phyloP scores from a whole-genome alignment of 2,113 vertebrate species.

The Myxocyprinus asiaticus region DNA sequence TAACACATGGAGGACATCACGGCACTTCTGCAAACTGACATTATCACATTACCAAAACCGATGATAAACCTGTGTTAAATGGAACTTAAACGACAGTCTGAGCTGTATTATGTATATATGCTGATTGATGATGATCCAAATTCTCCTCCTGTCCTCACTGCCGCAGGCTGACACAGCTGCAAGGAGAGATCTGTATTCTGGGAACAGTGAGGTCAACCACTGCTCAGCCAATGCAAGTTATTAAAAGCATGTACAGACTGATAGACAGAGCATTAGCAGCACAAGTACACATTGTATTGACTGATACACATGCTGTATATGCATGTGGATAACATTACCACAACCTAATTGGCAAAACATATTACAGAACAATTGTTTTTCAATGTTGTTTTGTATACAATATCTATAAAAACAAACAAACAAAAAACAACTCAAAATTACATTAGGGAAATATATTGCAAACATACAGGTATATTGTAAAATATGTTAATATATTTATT shows the following conservation, averaged over 20 bases:
- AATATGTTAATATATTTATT: too few species aligned
- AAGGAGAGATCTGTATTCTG: slow-evolving; percentile 66
- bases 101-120: slow-evolving; percentile 20
- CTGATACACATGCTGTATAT: not conserved
- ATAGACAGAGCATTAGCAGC: not conserved
- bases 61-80: slow-evolving; percentile 29
- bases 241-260: not conserved
- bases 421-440: too few species aligned
- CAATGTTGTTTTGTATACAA: too few species aligned
- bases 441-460: too few species aligned
- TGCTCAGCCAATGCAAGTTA: slow-evolving; percentile 45
- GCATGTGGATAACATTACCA: too few species aligned
- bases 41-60: slow-evolving; percentile 26
- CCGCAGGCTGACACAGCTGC: slow-evolving; percentile 66
- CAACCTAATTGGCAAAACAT: too few species aligned
- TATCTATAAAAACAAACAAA: too few species aligned
- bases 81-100: slow-evolving; percentile 20
- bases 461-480: too few species aligned
- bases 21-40: not conserved
- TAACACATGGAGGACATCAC: not conserved
- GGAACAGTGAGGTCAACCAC: slow-evolving; percentile 64
- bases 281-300: not conserved
- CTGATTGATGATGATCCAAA: slow-evolving; percentile 47
- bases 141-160: slow-evolving; percentile 40
- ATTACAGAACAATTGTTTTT: too few species aligned